Base-by-base conservation (phyloP, 2,797 vertebrate genomes). In the Gadopsis bispinosus region DNA sequence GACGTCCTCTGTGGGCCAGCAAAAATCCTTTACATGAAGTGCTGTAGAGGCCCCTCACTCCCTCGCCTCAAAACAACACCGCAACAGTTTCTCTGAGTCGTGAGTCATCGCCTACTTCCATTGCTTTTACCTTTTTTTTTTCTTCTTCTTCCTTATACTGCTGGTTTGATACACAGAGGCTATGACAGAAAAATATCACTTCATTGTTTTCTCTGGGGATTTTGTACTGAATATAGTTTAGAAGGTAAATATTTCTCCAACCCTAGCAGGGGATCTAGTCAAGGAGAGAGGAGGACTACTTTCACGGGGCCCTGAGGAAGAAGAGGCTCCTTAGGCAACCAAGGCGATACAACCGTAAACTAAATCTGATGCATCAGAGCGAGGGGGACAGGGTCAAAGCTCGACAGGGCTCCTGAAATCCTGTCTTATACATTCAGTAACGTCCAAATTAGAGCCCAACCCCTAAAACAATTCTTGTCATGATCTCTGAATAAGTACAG, bases 31-130 rank as follows among this genome's bases (percentile, higher is more conserved):
- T 77, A 85, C 76, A 90, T 86, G 85, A 88, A 84, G 86, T 83
- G 86, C 76, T 85, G 79, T 10, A 70, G 84, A 89, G 84, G 88
- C 89, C 87, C 83, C 89, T 83, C 79, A 67, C 72, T 91, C 86
- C 83, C 87, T 87, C 76, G 78, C 79, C 75, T 78, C 81, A 72
- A 88, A 91, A 88, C 90, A 90, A 86, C 88, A 88, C 80, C 79
- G 82, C 84, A 86, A 85, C 81, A 75, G 84, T 84, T 75, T 85
- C 67, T 80, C 77, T 86, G 90, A 93, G 77, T 92, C 87, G 83
- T 85, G 88, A 91, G 82, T 90, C 91, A 88, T 91, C 91, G 90
- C 91, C 91, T 93, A 92, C 90, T 93, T 93, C 82, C 80, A 77
- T 62, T 84, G 85, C 90, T 80, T 89, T 85, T 85, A 71, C 84